phyloP scores from a whole-genome alignment of 2,888 invertebrate species.

The Mesoligia furuncula region DNA sequence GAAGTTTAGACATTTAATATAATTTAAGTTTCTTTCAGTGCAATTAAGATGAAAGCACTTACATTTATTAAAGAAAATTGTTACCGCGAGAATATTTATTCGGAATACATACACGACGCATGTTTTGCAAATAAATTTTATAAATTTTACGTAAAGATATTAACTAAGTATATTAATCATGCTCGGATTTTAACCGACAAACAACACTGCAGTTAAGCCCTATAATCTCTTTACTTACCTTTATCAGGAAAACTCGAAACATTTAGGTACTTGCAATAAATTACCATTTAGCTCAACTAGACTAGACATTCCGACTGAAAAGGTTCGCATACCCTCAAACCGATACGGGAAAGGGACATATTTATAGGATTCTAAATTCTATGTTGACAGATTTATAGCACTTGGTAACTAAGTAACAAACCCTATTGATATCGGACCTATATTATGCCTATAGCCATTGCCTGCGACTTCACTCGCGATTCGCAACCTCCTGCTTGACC shows the following conservation, averaged over 20 bases:
- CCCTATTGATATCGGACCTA: conserved; percentile 16
- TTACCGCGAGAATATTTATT: not conserved
- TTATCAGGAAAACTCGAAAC: not conserved
- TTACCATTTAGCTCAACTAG: conserved; percentile 9
- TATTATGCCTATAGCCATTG: not conserved
- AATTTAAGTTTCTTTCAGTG: not conserved
- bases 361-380: conserved; percentile 32
- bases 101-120: not conserved
- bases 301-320: conserved; percentile 22
- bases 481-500: too few relatives aligned
- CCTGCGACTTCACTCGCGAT: too few relatives aligned
- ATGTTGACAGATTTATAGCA: conserved; percentile 43
- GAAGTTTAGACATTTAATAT: not conserved
- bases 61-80: conserved; percentile 11
- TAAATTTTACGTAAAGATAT: not conserved
- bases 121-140: not conserved
- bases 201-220: not conserved
- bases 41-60: conserved; percentile 9
- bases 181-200: not conserved
- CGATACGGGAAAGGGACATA: conserved; percentile 9
- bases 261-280: conserved; percentile 17
- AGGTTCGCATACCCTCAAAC: conserved; percentile 13
- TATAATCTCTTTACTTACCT: not conserved
- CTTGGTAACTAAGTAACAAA: conserved; percentile 29
- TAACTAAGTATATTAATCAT: too few relatives aligned